A percentile compares a stretch with the other conserved stretches of the same genome.
Evolutionary conservation across 2,797 vertebrate genomes (phyloP).

Genomic region (Philypnodon macrostomus): DNA sequence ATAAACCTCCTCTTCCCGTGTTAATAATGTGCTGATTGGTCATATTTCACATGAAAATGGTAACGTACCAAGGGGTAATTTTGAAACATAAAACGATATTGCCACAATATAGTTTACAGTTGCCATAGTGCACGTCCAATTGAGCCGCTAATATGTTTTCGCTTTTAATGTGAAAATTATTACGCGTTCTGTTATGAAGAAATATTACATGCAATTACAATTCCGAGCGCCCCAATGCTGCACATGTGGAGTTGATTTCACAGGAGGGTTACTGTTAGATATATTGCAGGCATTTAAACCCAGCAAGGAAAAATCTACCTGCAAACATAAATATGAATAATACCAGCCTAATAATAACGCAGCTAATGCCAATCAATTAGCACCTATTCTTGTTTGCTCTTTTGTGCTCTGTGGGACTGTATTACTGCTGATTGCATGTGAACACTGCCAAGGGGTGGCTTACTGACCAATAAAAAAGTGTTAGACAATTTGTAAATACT

Average conservation of each 20-base stretch:
- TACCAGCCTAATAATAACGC: constrained; percentile 13
- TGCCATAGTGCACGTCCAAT: constrained; percentile 57
- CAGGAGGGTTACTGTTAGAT: constrained; percentile 33
- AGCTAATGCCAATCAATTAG: constrained; percentile 43
- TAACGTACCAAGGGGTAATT: constrained; percentile 54
- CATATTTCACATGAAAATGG: constrained; percentile 56
- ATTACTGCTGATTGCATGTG: constrained; percentile 5
- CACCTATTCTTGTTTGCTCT: constrained; percentile 4
- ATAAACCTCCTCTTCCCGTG: constrained; percentile 42
- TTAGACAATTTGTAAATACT: too few species aligned
- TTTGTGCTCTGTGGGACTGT: constrained; percentile 4
- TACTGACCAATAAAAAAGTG: too few species aligned
- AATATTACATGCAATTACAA: constrained; percentile 61
- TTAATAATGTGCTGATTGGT: constrained; percentile 53
- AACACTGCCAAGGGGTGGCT: too few species aligned
- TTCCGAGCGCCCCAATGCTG: constrained; percentile 16
- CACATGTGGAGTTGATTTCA: constrained; percentile 38
- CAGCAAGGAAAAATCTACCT: constrained; percentile 18
- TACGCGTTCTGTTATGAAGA: constrained; percentile 54
- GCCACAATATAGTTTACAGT: constrained; percentile 65
- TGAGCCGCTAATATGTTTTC: constrained; percentile 63
- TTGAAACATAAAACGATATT: constrained; percentile 66
- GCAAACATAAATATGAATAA: constrained; percentile 47
- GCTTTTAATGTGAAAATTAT: constrained; percentile 66
- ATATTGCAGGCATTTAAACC: constrained; percentile 32